A percentile compares a stretch with the other conserved stretches of the same genome.
Conservation (phyloP, 2,797 vertebrate species). For the Poecilia picta region DNA sequence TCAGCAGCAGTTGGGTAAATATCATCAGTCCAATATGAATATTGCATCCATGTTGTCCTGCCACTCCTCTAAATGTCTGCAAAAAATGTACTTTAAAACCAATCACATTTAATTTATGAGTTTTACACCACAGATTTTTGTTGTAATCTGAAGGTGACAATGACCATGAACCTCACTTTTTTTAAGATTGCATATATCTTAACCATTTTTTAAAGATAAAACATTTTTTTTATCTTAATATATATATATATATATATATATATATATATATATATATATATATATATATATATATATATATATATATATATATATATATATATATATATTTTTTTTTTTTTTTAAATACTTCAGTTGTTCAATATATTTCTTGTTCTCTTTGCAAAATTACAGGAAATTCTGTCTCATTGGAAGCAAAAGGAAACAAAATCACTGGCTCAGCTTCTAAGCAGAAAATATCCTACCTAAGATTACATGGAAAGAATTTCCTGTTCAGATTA, state of each 20-base stretch:
- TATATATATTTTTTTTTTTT: too few species aligned
- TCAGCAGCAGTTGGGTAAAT: background rate
- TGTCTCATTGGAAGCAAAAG: background rate
- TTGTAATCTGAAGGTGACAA: background rate
- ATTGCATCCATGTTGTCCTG: background rate
- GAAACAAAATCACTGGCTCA: background rate
- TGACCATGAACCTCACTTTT: background rate
- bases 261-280: too few species aligned
- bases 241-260: too few species aligned
- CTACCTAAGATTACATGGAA: constrained; percentile 13
- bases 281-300: too few species aligned
- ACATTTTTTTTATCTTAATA: too few species aligned
- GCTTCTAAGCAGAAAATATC: background rate
- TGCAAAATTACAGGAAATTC: background rate
- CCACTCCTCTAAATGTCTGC: background rate
- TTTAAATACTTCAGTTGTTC: background rate
- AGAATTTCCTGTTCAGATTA: constrained; percentile 26
- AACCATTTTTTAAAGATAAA: too few species aligned
- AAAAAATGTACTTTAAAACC: background rate
- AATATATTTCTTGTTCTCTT: background rate
- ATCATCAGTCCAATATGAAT: background rate
- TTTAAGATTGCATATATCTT: background rate
- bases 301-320: too few species aligned
- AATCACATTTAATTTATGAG: background rate
- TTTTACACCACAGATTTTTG: background rate